Conservation (phyloP, 2,888 invertebrate genomes). For the Polyommatus iphigenia region DNA sequence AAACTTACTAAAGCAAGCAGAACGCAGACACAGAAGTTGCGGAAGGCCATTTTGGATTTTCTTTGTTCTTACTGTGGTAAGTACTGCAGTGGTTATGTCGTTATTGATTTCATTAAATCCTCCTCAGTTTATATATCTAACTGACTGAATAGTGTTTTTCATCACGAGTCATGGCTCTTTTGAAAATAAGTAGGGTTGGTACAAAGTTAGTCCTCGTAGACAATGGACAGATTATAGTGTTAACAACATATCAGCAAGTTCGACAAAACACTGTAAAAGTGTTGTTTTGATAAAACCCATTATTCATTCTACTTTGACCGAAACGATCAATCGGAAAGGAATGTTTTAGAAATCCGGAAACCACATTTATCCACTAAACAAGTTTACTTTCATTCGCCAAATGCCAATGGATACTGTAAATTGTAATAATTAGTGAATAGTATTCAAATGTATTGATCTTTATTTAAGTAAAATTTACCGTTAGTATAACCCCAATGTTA, state of each 20-base stretch:
- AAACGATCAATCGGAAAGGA: too few relatives aligned
- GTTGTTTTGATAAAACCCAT: too few relatives aligned
- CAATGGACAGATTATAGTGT: background rate
- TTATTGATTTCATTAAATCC: background rate
- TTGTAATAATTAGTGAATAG: too few relatives aligned
- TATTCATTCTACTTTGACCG: too few relatives aligned
- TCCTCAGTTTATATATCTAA: background rate
- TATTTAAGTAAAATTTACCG: background rate
- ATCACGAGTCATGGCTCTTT: slow-evolving; percentile 5
- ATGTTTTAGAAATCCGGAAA: too few relatives aligned
- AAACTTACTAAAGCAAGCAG: slow-evolving; percentile 42
- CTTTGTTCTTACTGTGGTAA: background rate
- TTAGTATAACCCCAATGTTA: background rate
- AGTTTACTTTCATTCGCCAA: too few relatives aligned
- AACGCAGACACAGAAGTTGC: slow-evolving; percentile 38
- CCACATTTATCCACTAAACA: too few relatives aligned
- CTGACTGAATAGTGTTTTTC: background rate
- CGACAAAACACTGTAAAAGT: too few relatives aligned
- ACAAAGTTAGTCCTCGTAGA: background rate
- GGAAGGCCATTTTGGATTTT: slow-evolving; percentile 39
- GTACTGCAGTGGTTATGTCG: background rate
- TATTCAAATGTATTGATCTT: too few relatives aligned
- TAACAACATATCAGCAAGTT: background rate
- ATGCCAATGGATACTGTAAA: too few relatives aligned
- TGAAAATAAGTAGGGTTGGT: slow-evolving; percentile 2